Evolutionary conservation across 2,888 invertebrate species (phyloP), one percentile per base, ranked within the genome.

Genomic region (Melinaea menophilus): DNA sequence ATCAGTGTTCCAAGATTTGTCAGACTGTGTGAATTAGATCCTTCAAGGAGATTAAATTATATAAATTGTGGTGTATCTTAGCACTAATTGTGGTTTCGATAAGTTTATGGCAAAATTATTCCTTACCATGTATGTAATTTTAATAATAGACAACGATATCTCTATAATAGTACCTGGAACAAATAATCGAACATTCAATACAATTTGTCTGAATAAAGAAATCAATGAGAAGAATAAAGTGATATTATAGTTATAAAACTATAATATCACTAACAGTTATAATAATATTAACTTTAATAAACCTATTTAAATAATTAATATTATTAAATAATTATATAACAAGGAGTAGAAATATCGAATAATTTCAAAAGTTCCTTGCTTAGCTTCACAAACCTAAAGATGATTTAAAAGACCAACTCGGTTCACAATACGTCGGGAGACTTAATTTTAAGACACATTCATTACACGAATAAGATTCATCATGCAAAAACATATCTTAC

Each of bases 401-500:
- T 47, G 34, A 22, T 51, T 37, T 59, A 5, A 5, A 55, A 59
- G 33, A 48, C 57, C 51, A 51, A 51, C 51, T 48, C 48, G 9
- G 51, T 31, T 51, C 7, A 51, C 47, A 56, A 56, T 60, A 63
- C 37, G 46, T 55, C 58, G 22, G 57, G 54, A 56, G 51, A 55
- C 34, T 58, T 34, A 62, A 65, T 64, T 61, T 59, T 35, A 64
- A 60, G 64, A 59, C 63, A 64, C 64, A 62, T 60, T 67, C 60
- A 67, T 70, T 71, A 79, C 74, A 72, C 73, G 77, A 79, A 81
- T 83, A 79, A 83, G 80, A 81, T 82, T 82, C 83, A 84, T 84
- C 80, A 83, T 81, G 80, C 85, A 82, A 83, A 82, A 83, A 81
- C 80, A 75, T 71, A 78, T 79, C 77, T 79, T 81, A 79, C 79